A percentile compares a stretch with the other conserved stretches of the same genome.
phyloP scores from a whole-genome alignment of 2,888 invertebrate genomes.

The Megastigmus dorsalis region DNA sequence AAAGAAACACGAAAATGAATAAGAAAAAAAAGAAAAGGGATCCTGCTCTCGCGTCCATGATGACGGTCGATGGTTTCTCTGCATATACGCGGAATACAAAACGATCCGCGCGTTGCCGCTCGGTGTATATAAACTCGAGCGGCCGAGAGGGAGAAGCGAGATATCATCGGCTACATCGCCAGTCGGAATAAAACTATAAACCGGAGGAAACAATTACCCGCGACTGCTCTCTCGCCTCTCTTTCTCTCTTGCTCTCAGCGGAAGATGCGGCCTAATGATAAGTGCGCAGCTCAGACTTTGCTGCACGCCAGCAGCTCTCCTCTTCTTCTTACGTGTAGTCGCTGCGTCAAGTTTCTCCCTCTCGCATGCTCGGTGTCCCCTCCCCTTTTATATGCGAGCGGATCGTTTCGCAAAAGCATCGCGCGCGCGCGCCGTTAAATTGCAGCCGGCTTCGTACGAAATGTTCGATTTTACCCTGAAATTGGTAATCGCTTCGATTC shows the following conservation, averaged over 20 bases:
- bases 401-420: background rate
- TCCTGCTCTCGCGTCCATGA: too few species aligned
- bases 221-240: too few species aligned
- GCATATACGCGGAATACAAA: constrained; percentile 21
- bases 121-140: background rate
- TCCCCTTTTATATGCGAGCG: background rate
- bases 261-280: constrained; percentile 73
- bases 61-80: constrained; percentile 14
- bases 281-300: constrained; percentile 63
- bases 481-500: constrained; percentile 39
- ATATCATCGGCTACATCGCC: constrained; percentile 69
- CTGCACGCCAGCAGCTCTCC: background rate
- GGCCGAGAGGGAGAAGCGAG: constrained; percentile 59
- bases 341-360: too few species aligned
- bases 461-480: constrained; percentile 42
- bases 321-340: background rate
- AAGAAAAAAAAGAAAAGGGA: background rate
- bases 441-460: constrained; percentile 9
- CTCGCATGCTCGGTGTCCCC: background rate
- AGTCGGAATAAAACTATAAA: constrained; percentile 73
- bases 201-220: constrained; percentile 73
- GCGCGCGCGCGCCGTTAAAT: background rate
- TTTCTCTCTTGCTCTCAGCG: too few species aligned
- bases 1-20: background rate
- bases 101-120: background rate